These are phyloP conservation scores for Drosophila mojavensis DNA, from an alignment of 1,140 invertebrate species.

Conservation along the genomic window DNA sequence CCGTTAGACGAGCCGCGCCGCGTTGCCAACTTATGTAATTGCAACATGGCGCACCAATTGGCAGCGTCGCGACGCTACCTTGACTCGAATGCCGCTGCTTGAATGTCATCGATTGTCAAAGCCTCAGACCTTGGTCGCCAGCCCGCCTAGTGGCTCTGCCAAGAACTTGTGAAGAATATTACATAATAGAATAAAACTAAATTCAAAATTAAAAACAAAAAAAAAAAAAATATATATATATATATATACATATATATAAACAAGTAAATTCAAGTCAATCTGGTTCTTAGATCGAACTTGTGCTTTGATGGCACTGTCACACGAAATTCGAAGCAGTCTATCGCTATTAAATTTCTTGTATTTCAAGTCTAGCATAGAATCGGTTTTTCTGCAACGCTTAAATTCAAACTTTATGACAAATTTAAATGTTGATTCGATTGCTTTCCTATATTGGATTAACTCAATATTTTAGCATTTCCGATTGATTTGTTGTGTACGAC, in stretches of 20 bases:
- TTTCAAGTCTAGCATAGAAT: background rate
- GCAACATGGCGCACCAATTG: constrained; percentile 29
- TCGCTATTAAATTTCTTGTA: background rate
- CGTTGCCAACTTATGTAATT: constrained; percentile 31
- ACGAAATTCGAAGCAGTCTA: background rate
- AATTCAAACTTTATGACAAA: no score
- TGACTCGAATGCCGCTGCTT: constrained; percentile 47
- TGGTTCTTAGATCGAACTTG: constrained; percentile 7
- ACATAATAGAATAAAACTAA: background rate
- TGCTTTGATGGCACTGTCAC: background rate
- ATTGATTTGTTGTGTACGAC: no score
- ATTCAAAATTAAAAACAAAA: no score
- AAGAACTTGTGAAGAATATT: constrained; percentile 35
- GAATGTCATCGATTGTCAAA: constrained; percentile 57
- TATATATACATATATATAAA: no score
- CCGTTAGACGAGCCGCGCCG: constrained; percentile 55
- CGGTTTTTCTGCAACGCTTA: no score
- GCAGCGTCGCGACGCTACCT: constrained; percentile 28
- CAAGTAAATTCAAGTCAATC: constrained; percentile 11
- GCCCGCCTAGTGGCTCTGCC: constrained; percentile 7
- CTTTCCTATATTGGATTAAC: no score
- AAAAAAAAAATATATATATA: no score
- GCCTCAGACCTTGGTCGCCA: constrained; percentile 10
- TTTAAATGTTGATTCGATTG: no score
- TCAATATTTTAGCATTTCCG: no score